Percentiles rank a stretch among this genome's conserved stretches.
Evolutionary conservation across 2,113 vertebrate species (phyloP).

Genomic region (Callocephalon fimbriatum): DNA sequence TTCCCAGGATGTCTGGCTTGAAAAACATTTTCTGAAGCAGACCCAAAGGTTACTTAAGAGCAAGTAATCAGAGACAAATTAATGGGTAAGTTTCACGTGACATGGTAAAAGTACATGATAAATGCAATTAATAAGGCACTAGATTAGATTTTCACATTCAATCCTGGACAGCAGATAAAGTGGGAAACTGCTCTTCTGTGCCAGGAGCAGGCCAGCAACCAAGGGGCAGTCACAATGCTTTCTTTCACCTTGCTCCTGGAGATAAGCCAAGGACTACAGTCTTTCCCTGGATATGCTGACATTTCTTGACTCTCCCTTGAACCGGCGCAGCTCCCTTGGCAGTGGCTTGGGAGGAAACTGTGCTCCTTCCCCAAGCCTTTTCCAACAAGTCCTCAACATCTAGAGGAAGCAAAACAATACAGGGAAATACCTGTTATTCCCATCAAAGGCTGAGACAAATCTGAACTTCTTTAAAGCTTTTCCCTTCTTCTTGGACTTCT

Average conservation of each 20-base stretch:
- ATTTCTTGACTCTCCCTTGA: not conserved
- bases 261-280: not conserved
- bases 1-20: not conserved
- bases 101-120: not conserved
- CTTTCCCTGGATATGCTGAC: not conserved
- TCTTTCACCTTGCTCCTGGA: not conserved
- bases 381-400: not conserved
- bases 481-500: not conserved
- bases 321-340: not conserved
- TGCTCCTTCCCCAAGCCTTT: not conserved
- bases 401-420: not conserved
- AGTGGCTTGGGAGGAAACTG: not conserved
- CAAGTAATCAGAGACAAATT: not conserved
- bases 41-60: not conserved
- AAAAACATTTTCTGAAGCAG: not conserved
- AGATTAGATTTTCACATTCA: constrained; percentile 4
- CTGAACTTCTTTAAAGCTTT: not conserved
- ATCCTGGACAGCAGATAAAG: not conserved
- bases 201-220: not conserved
- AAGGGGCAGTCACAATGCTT: accelerated
- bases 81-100: not conserved
- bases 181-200: not conserved
- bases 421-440: not conserved
- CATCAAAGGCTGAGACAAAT: not conserved
- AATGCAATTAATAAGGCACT: constrained; percentile 26